Evolutionary conservation across 2,888 invertebrate genomes (phyloP).

Genomic region (Microctonus brassicae): DNA sequence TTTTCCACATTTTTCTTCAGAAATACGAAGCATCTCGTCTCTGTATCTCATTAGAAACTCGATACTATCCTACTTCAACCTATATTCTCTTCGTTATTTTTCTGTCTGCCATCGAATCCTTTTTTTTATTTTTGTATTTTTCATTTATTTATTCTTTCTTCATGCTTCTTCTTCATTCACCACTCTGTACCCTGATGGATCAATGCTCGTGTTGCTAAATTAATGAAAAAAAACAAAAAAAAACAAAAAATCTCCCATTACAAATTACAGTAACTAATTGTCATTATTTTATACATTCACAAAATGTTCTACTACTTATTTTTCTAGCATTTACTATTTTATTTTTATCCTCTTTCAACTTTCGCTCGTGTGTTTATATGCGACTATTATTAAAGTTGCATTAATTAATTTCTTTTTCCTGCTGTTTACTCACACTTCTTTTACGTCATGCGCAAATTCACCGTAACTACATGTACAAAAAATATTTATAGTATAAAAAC

Average conservation of each 20-base stretch:
- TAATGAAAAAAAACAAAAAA: no score
- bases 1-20: constrained; percentile 48
- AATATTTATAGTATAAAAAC: constrained; percentile 10
- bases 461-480: neutral
- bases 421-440: neutral
- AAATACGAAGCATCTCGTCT: constrained; percentile 46
- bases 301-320: no score
- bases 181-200: neutral
- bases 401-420: neutral
- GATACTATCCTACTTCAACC: constrained; percentile 46
- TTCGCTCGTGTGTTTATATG: no score
- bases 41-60: constrained; percentile 56
- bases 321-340: no score
- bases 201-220: neutral
- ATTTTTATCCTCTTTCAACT: no score
- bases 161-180: constrained; percentile 17
- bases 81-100: constrained; percentile 48
- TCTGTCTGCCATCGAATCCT: constrained; percentile 33
- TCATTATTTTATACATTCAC: no score
- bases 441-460: neutral
- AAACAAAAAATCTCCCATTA: neutral
- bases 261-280: neutral
- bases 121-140: constrained; percentile 14
- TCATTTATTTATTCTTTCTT: constrained; percentile 12
- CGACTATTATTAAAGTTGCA: neutral